Conservation (phyloP, 2,888 invertebrate genomes). For the Tipula confusa region DNA sequence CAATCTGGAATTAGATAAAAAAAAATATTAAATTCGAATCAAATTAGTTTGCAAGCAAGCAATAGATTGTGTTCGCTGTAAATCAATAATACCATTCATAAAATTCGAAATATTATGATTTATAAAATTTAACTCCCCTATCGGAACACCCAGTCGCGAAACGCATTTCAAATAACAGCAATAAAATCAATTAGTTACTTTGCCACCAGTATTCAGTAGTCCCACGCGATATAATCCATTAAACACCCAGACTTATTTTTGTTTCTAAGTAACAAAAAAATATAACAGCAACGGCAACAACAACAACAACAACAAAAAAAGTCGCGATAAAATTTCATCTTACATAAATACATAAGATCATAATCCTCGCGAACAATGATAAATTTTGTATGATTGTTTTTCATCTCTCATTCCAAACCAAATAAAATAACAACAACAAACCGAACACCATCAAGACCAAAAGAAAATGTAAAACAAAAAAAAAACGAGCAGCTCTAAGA, state of each 20-base stretch:
- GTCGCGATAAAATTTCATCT: background rate
- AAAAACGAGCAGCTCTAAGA: background rate
- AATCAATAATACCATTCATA: too few species aligned
- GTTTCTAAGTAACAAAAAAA: background rate
- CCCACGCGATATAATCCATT: background rate
- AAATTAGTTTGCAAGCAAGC: too few species aligned
- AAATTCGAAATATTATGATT: too few species aligned
- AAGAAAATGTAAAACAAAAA: background rate
- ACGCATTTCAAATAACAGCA: background rate
- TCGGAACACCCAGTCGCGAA: too few species aligned
- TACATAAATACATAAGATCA: background rate
- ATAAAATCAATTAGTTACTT: background rate
- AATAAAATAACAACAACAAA: background rate
- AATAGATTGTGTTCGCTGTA: too few species aligned
- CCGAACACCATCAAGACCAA: background rate
- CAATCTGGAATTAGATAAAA: too few species aligned
- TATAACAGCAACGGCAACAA: too few species aligned
- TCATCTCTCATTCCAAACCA: slow-evolving; percentile 15
- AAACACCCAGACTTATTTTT: background rate
- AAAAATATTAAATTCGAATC: too few species aligned
- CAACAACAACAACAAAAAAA: too few species aligned
- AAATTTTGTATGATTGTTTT: background rate
- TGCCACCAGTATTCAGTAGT: background rate
- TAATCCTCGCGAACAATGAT: slow-evolving; percentile 15
- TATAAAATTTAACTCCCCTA: too few species aligned